Percentiles rank a stretch among this genome's conserved stretches.
Evolutionary conservation across 2,888 invertebrate genomes (phyloP).

Genomic region (Dichetophora obliterata): DNA sequence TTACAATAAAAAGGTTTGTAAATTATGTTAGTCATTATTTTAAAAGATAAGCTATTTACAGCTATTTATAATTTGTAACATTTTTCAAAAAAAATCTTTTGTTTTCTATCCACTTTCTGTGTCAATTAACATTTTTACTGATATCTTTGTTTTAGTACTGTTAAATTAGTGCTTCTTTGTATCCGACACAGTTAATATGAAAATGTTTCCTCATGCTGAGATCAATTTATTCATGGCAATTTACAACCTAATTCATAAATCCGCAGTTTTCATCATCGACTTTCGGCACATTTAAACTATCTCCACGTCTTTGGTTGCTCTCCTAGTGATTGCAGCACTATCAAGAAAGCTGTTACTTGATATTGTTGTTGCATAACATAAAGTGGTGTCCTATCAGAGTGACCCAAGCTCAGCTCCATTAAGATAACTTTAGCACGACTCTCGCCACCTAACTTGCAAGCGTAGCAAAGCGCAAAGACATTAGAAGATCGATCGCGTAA

Average conservation of each 20-base stretch:
- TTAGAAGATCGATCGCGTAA: conserved; percentile 17
- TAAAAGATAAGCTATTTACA: too few relatives aligned
- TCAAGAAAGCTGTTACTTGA: background rate
- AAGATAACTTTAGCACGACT: background rate
- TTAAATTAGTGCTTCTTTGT: too few relatives aligned
- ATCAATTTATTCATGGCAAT: conserved; percentile 67
- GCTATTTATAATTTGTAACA: too few relatives aligned
- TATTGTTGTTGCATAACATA: conserved; percentile 8
- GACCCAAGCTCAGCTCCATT: background rate
- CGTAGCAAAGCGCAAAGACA: background rate
- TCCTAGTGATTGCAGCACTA: background rate
- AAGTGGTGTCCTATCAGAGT: background rate
- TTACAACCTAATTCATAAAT: conserved; percentile 66
- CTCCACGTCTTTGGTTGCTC: background rate
- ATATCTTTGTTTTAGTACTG: too few relatives aligned
- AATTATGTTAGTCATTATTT: too few relatives aligned
- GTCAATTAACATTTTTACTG: too few relatives aligned
- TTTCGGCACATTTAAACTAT: background rate
- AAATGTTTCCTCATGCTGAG: conserved; percentile 59
- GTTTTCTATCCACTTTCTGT: too few relatives aligned
- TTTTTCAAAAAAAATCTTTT: too few relatives aligned
- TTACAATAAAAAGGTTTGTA: too few relatives aligned
- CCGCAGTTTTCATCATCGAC: conserved; percentile 65
- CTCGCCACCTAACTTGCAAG: too few relatives aligned
- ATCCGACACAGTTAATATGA: background rate